These are phyloP conservation scores for Lycopodina hypogea DNA, from an alignment of 37 sponge, comb jelly and placozoan genomes.

Conservation along the genomic window DNA sequence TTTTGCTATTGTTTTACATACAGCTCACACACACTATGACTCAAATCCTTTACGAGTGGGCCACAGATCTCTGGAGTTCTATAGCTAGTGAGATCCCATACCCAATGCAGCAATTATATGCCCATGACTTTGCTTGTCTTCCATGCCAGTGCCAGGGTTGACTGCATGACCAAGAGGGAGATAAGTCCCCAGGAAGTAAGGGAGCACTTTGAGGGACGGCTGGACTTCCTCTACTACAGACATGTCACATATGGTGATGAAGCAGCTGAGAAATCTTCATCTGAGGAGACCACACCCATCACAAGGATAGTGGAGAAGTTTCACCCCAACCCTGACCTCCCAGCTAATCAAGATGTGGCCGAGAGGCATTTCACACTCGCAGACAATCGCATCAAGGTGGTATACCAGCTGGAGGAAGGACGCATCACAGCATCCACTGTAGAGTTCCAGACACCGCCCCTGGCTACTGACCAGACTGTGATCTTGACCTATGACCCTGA, in stretches of 20 bases:
- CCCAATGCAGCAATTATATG: too few species aligned
- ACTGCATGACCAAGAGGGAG: conserved; percentile 79
- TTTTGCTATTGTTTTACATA: not conserved
- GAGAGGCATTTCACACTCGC: conserved; percentile 61
- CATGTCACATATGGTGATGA: conserved; percentile 56
- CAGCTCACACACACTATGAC: conserved; percentile 70
- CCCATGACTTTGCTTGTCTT: not conserved
- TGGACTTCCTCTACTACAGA: conserved; percentile 75
- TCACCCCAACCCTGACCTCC: conserved; percentile 60
- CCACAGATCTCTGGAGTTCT: conserved; percentile 28
- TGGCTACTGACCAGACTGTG: conserved; percentile 54
- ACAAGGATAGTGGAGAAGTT: conserved; percentile 74
- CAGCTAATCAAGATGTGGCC: conserved; percentile 75
- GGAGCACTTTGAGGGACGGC: conserved; percentile 71
- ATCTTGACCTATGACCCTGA: conserved; percentile 49
- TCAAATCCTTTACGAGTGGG: conserved; percentile 28
- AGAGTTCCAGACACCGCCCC: conserved; percentile 69
- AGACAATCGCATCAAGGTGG: conserved; percentile 69
- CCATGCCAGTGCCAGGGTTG: conserved; percentile 79
- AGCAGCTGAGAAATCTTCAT: conserved; percentile 37
- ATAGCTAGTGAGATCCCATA: conserved; percentile 18
- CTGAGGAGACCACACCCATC: conserved; percentile 25
- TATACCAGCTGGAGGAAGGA: conserved; percentile 80
- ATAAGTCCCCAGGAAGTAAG: conserved; percentile 65
- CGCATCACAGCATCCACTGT: conserved; percentile 77